phyloP scores from a whole-genome alignment of 2,113 vertebrate species.

The Vulpes ferrilata region DNA sequence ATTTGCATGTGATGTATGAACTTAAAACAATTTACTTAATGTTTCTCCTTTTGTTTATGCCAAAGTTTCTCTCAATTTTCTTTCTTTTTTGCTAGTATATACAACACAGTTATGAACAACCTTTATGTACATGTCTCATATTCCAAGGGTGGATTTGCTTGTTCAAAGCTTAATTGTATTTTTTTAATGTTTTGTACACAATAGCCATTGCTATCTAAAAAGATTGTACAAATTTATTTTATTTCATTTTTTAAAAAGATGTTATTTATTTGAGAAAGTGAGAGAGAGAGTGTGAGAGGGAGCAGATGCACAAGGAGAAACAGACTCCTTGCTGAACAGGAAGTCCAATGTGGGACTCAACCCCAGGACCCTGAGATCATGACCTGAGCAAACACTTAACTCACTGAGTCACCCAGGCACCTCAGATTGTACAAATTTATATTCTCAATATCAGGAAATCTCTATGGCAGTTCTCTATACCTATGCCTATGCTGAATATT shows the following conservation, averaged over 20 bases:
- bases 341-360: too few species aligned
- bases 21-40: background rate
- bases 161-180: background rate
- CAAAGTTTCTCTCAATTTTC: background rate
- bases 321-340: background rate
- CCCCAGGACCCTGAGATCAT: background rate
- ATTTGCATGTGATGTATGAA: background rate
- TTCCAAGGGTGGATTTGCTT: background rate
- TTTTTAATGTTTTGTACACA: background rate
- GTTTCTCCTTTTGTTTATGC: background rate
- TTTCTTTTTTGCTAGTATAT: background rate
- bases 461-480: background rate
- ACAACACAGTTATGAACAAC: background rate
- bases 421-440: background rate
- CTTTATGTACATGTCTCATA: background rate
- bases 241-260: background rate
- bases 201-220: background rate
- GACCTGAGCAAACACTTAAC: too few species aligned
- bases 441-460: background rate
- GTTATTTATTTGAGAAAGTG: background rate
- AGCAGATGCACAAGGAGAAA: background rate
- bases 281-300: background rate
- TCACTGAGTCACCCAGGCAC: too few species aligned
- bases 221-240: background rate
- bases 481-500: background rate